Evolutionary conservation across 2,797 vertebrate genomes (phyloP).

Genomic region (Monodelphis domestica): DNA sequence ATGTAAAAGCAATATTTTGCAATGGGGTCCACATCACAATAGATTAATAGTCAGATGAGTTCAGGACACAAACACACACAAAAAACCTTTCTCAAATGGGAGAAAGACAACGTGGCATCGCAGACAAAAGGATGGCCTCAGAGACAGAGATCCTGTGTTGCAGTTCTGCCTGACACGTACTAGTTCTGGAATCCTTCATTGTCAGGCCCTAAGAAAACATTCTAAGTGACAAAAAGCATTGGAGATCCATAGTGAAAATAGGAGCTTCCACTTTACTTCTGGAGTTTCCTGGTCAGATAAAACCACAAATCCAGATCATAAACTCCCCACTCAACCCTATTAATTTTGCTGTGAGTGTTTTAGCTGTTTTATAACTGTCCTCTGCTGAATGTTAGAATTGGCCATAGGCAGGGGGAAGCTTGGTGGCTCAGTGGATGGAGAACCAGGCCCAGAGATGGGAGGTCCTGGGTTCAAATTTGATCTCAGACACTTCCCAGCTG

Average conservation of each 20-base stretch:
- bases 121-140: background rate
- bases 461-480: background rate
- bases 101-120: background rate
- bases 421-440: background rate
- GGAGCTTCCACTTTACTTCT: background rate
- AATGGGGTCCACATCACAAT: background rate
- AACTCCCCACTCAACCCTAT: background rate
- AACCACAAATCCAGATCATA: background rate
- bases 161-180: background rate
- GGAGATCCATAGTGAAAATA: background rate
- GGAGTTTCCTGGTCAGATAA: background rate
- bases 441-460: background rate
- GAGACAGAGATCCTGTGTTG: background rate
- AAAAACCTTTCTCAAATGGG: too few species aligned
- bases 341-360: background rate
- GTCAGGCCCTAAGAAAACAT: background rate
- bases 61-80: background rate
- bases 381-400: background rate
- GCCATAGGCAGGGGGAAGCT: too few species aligned
- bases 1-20: background rate
- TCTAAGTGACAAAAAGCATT: background rate
- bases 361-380: too few species aligned
- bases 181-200: background rate
- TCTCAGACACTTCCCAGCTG: background rate
- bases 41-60: background rate